Conservation (phyloP, 1,140 invertebrate species). For the Dinothrombium tinctorium region DNA sequence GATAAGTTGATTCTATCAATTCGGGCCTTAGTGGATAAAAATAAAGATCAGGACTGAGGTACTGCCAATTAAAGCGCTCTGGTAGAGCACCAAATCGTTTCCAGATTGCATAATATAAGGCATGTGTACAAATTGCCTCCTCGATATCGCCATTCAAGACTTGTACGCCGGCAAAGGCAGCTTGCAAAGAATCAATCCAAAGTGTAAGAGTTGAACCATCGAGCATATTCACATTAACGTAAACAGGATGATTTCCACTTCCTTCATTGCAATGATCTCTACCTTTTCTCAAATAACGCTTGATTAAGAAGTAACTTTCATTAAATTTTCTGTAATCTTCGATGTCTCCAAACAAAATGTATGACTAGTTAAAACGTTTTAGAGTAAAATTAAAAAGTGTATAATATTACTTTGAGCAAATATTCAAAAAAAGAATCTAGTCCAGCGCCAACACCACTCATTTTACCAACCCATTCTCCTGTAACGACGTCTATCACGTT, state of each 20-base stretch:
- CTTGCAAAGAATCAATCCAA: conserved; percentile 42
- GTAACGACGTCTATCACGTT: conserved; percentile 37
- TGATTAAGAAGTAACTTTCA: conserved; percentile 32
- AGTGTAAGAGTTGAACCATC: conserved; percentile 34
- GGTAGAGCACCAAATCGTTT: conserved; percentile 36
- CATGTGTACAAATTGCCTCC: conserved; percentile 43
- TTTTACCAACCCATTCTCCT: conserved; percentile 33
- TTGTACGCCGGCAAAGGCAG: conserved; percentile 35
- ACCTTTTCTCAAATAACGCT: conserved; percentile 35
- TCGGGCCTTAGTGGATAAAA: conserved; percentile 44
- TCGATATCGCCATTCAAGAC: conserved; percentile 41
- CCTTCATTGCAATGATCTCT: conserved; percentile 33
- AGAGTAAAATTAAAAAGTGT: conserved; percentile 16
- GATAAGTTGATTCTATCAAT: conserved; percentile 40
- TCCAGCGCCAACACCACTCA: conserved; percentile 39
- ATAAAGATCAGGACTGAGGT: conserved; percentile 31
- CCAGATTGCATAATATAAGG: conserved; percentile 40
- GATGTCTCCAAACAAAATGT: conserved; percentile 36
- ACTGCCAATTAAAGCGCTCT: conserved; percentile 42
- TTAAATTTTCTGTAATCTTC: conserved; percentile 34
- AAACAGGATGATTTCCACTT: conserved; percentile 35
- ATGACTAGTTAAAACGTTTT: conserved; percentile 19
- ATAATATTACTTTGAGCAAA: conserved; percentile 27
- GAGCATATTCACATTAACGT: conserved; percentile 44
- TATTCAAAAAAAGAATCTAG: conserved; percentile 46